Conservation (phyloP, 2,797 vertebrate genomes). For the Craterocephalus amniculus region DNA sequence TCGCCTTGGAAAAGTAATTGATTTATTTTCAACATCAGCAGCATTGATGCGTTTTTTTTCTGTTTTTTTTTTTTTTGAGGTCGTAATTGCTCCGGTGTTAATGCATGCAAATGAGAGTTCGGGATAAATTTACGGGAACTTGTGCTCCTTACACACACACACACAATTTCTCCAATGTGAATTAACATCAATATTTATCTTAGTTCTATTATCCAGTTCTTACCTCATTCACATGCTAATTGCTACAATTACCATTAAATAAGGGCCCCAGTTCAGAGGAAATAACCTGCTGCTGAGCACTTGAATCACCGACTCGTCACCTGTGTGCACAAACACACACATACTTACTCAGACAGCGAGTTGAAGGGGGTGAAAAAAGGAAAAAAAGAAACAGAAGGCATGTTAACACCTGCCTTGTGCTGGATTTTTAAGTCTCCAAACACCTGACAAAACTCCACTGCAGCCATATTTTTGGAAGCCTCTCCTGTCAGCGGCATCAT, state of each 20-base stretch:
- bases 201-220: slow-evolving; percentile 85
- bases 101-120: slow-evolving; percentile 80
- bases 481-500: slow-evolving; percentile 37
- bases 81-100: slow-evolving; percentile 74
- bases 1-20: slow-evolving; percentile 43
- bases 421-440: slow-evolving; percentile 44
- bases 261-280: slow-evolving; percentile 84
- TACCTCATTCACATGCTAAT: slow-evolving; percentile 93
- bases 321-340: slow-evolving; percentile 47
- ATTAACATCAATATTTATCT: slow-evolving; percentile 86
- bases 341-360: slow-evolving; percentile 31
- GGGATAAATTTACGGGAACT: slow-evolving; percentile 65
- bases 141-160: slow-evolving; percentile 27
- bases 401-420: slow-evolving; percentile 45
- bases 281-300: slow-evolving; percentile 79
- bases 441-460: slow-evolving; percentile 40
- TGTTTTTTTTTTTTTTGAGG: slow-evolving; percentile 38
- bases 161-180: slow-evolving; percentile 62
- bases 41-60: slow-evolving; percentile 45
- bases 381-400: slow-evolving; percentile 24
- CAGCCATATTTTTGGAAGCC: slow-evolving; percentile 39
- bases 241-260: slow-evolving; percentile 93
- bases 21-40: slow-evolving; percentile 67
- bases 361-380: slow-evolving; percentile 9
- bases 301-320: slow-evolving; percentile 69